Base-by-base conservation (phyloP, 2,113 vertebrate genomes). In the Cygnus buccinator region DNA sequence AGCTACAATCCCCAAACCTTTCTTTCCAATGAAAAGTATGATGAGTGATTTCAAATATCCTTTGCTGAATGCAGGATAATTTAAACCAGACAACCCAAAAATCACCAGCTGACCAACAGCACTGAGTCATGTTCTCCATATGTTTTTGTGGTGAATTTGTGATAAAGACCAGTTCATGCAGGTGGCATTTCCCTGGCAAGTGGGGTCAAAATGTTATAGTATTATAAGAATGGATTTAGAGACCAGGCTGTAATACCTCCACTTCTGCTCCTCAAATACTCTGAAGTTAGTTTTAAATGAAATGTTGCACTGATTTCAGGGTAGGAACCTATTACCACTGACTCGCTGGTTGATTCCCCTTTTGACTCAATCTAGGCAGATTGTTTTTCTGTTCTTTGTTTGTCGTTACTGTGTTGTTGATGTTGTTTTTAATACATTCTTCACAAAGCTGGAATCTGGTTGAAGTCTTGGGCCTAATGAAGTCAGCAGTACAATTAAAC, bases 71-170 rank as follows among this genome's bases (percentile, higher is more conserved):
- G 22, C 43, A 73, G 23, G 14, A 62, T 44, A 18, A 29, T 77
- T 65, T 73, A 44, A 83, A 85, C 16, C 21, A 72, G 48, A 70
- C 26, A 88, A 43, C 18, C 71, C 19, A 83, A 35, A 76, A 70
- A 48, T 58, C 0, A 0, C 12, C 10, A 9, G 33, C 39, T 52
- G 79, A 39, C 14, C 54, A 61, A 26, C 11, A 25, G 13, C 35
- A 29, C 37, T 72, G 79, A 50, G 31, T 1, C 3, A 20, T 0
- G 0, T 55, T 80, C 33, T 80, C 23, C 22, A 11, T 70, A 25
- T 3, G 3, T 8, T 52, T 3, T 44, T 59, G 17, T 8, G 10
- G 52, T 67, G 48, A 82, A 28, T 28, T 28, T 68, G 11, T 46
- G 54, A 77, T n/a, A 78, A 81, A 39, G 35, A 23, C 28, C 33